Evolutionary conservation across 2,113 vertebrate genomes (phyloP).

Genomic region (Protomyctophum bolini): DNA sequence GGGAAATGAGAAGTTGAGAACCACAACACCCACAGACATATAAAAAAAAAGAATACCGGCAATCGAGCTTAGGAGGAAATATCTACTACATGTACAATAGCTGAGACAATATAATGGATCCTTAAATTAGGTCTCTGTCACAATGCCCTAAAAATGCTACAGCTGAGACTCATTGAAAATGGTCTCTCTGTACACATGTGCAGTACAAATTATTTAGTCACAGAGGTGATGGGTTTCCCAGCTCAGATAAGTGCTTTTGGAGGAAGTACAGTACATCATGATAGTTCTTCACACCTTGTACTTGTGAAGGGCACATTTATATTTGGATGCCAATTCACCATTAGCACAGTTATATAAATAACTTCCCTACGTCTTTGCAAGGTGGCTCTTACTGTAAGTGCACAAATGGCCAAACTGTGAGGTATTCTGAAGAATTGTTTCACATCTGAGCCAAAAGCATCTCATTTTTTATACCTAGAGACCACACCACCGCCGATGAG

Average conservation of each 20-base stretch:
- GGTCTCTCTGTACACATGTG: constrained; percentile 16
- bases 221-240: constrained; percentile 19
- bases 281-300: constrained; percentile 29
- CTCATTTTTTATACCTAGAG: not conserved
- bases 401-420: constrained; percentile 21
- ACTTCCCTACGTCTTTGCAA: constrained; percentile 40
- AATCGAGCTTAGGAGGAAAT: too few relatives aligned
- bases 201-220: constrained; percentile 46
- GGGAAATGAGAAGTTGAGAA: not conserved
- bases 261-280: not conserved
- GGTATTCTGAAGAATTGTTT: not conserved
- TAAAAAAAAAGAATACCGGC: constrained; percentile 17
- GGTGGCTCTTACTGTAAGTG: constrained; percentile 37
- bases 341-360: constrained; percentile 29
- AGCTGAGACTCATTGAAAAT: constrained; percentile 6
- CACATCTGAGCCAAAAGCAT: not conserved
- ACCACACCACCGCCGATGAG: too few relatives aligned
- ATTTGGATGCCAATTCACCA: constrained; percentile 11
- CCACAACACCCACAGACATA: constrained; percentile 16
- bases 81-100: too few relatives aligned
- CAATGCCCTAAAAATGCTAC: constrained; percentile 24
- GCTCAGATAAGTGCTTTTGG: constrained; percentile 1
- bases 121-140: not conserved
- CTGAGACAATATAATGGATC: constrained; percentile 49
- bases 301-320: constrained; percentile 13